Percentiles rank a stretch among this genome's conserved stretches.
Conservation (phyloP, 1,140 invertebrate genomes). For the Eulimnadia texana region DNA sequence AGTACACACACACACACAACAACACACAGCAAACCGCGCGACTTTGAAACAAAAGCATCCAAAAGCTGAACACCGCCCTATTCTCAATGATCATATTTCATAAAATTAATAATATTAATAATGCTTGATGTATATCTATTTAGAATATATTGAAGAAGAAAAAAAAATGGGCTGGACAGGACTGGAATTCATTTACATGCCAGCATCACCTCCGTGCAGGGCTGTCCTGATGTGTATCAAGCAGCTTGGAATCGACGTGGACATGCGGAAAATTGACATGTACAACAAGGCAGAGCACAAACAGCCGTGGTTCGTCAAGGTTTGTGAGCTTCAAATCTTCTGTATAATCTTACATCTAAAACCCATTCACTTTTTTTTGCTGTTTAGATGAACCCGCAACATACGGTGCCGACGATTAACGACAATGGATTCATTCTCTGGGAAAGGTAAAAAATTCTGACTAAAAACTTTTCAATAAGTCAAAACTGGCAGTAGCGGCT, state of each 20-base stretch:
- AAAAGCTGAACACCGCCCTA: no score
- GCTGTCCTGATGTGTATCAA: conserved; percentile 25
- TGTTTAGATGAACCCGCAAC: conserved; percentile 47
- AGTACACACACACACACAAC: no score
- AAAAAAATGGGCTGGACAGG: background rate
- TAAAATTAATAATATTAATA: no score
- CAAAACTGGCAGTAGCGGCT: no score
- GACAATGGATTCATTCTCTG: conserved; percentile 48
- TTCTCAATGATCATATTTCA: no score
- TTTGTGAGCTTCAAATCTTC: conserved; percentile 6
- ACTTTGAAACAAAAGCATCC: no score
- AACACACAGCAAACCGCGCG: no score
- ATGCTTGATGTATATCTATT: no score
- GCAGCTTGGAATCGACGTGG: conserved; percentile 23
- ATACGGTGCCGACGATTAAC: conserved; percentile 49
- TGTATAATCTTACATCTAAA: no score
- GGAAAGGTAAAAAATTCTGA: conserved; percentile 38
- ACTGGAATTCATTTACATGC: conserved; percentile 25
- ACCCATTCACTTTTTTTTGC: background rate
- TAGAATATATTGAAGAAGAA: background rate
- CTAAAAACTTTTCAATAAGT: no score
- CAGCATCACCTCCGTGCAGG: conserved; percentile 23
- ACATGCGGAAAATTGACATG: conserved; percentile 25
- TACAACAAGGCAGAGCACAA: conserved; percentile 25
- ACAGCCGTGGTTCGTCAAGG: conserved; percentile 25